Conservation (phyloP, 2,113 vertebrate species). For the Nothoprocta pentlandii region DNA sequence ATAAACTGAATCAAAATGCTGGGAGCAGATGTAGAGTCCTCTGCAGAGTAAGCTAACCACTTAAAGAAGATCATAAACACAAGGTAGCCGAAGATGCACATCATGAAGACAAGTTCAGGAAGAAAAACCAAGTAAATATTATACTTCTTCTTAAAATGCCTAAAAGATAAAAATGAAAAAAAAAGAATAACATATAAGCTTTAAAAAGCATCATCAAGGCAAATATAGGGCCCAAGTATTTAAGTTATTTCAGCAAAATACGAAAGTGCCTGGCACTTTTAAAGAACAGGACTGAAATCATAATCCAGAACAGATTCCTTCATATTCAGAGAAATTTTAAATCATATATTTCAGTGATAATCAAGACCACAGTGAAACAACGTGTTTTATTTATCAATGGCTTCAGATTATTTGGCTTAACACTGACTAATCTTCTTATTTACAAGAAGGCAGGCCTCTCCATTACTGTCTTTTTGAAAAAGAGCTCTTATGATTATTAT, state of each 20-base stretch:
- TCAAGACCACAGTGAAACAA: not conserved
- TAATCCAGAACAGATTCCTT: not conserved
- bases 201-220: not conserved
- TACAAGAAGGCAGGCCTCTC: not conserved
- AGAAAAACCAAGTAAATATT: slow-evolving; percentile 91
- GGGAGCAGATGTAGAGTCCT: slow-evolving; percentile 83
- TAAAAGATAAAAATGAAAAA: slow-evolving; percentile 28
- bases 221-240: not conserved
- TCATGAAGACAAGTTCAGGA: slow-evolving; percentile 94
- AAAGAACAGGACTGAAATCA: not conserved
- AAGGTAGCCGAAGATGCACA: slow-evolving; percentile 95
- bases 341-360: not conserved
- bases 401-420: not conserved
- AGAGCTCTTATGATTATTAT: not conserved
- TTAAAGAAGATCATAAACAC: slow-evolving; percentile 96
- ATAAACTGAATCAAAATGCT: slow-evolving; percentile 97
- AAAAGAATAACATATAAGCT: not conserved
- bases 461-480: not conserved
- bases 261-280: not conserved
- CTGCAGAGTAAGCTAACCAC: slow-evolving; percentile 87
- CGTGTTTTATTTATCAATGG: not conserved
- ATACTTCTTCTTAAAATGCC: slow-evolving; percentile 90
- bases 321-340: not conserved
- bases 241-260: not conserved
- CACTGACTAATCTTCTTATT: not conserved